Conservation (phyloP, 1,140 invertebrate species). For the Triops cancriformis region DNA sequence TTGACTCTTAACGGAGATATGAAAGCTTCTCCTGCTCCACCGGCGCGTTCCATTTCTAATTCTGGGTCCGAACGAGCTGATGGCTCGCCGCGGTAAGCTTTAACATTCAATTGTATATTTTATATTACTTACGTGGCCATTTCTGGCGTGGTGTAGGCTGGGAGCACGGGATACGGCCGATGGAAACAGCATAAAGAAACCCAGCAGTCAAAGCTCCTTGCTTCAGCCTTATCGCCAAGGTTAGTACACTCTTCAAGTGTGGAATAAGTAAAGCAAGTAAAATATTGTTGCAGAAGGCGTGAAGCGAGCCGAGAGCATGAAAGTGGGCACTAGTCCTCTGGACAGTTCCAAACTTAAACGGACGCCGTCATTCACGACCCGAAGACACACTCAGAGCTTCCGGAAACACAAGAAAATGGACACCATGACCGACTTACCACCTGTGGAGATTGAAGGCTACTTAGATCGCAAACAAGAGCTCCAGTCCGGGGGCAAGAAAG, state of each 20-base stretch:
- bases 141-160: neutral
- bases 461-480: constrained; percentile 92
- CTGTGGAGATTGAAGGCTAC: constrained; percentile 82
- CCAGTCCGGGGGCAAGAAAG: constrained; percentile 84
- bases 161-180: neutral
- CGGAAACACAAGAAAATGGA: constrained; percentile 56
- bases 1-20: constrained; percentile 27
- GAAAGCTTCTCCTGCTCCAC: neutral
- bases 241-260: neutral
- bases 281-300: constrained; percentile 35
- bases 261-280: neutral
- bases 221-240: constrained; percentile 1
- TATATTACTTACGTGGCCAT: no score
- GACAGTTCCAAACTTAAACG: constrained; percentile 52
- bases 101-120: constrained; percentile 21
- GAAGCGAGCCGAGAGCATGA: constrained; percentile 81
- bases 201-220: neutral
- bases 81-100: constrained; percentile 25
- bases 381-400: constrained; percentile 76
- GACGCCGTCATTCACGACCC: constrained; percentile 88
- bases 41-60: constrained; percentile 24
- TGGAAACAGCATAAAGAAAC: neutral
- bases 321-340: constrained; percentile 46
- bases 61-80: constrained; percentile 23
- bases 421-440: constrained; percentile 60